Base-by-base conservation (phyloP, 2,113 vertebrate species). In the Chauna torquata region DNA sequence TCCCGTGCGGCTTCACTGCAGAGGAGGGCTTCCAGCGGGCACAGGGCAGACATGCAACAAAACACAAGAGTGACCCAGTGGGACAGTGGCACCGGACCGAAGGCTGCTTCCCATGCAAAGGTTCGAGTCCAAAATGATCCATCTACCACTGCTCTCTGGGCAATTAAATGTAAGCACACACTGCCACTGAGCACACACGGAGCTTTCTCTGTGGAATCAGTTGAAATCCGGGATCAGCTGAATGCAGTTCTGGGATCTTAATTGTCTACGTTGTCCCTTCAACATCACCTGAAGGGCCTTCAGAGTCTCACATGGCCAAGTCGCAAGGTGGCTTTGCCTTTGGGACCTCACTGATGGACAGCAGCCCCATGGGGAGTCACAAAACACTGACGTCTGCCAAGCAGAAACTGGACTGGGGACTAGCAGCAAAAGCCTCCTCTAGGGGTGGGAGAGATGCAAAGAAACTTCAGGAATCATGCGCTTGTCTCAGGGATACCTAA, bases 391-490 rank as follows among this genome's bases (percentile, higher is more conserved):
- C 59, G 16, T 11, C 8, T n/a, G 25, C 40, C 13, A 18, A 15
- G 49, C 11, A 16, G 16, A 5, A 66, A 3, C 27, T 3, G 50
- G 11, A 8, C 13, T 1, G 2, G 27, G 23, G 8, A 11, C 57
- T 8, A 61, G 16, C 18, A 69, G 10, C 23, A 57, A 32, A 23
- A 52, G 28, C 7, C 11, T 75, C 36, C 82, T 69, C 27, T 3
- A 44, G 59, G 38, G 30, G 25, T 1, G 3, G 47, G 19, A 16
- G 4, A 79, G 27, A 36, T 2, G 54, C 8, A 15, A 61, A 38
- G 0, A 2, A 8, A 22, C 30, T 40, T n/a, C 34, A 27, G 34
- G 28, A 79, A 13, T n/a, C 2, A 0, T 3, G 0, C 0, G 1
- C 32, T 58, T 20, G 12, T 69, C 55, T 85, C 22, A 18, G 64